Conservation (phyloP, 2,888 invertebrate genomes). For the Conistra vaccinii region DNA sequence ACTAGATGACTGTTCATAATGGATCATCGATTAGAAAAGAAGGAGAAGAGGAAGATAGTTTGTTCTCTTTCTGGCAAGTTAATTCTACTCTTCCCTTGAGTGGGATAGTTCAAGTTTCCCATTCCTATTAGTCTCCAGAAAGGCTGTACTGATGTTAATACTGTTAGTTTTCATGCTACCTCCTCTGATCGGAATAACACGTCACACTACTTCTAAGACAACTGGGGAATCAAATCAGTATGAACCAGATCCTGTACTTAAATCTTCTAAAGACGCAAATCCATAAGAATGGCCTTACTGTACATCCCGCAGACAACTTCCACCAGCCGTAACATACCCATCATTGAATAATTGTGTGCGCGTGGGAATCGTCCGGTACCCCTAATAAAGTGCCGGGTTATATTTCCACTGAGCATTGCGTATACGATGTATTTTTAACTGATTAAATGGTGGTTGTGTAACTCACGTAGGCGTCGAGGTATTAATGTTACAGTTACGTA, state of each 20-base stretch:
- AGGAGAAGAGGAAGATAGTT: neutral
- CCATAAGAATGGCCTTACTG: slow-evolving; percentile 26
- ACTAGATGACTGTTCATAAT: neutral
- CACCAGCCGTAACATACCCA: slow-evolving; percentile 15
- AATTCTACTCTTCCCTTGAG: neutral
- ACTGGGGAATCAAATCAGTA: neutral
- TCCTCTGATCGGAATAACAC: neutral
- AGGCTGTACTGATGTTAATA: neutral
- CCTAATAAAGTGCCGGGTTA: slow-evolving; percentile 50
- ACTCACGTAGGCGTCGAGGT: slow-evolving; percentile 42
- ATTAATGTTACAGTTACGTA: slow-evolving; percentile 24
- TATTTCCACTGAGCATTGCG: slow-evolving; percentile 39
- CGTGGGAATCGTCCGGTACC: slow-evolving; percentile 59
- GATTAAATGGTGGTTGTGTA: slow-evolving; percentile 46
- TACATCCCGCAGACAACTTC: slow-evolving; percentile 41
- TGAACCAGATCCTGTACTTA: slow-evolving; percentile 9
- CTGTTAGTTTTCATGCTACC: neutral
- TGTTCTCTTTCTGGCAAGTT: neutral
- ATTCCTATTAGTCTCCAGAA: neutral
- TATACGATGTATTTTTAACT: slow-evolving; percentile 42
- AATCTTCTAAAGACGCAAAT: slow-evolving; percentile 6
- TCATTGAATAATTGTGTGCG: slow-evolving; percentile 61
- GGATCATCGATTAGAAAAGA: neutral
- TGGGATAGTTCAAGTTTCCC: neutral
- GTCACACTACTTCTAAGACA: neutral